Evolutionary conservation across 2,888 invertebrate genomes (phyloP).

Genomic region (Drosophila emarginata): DNA sequence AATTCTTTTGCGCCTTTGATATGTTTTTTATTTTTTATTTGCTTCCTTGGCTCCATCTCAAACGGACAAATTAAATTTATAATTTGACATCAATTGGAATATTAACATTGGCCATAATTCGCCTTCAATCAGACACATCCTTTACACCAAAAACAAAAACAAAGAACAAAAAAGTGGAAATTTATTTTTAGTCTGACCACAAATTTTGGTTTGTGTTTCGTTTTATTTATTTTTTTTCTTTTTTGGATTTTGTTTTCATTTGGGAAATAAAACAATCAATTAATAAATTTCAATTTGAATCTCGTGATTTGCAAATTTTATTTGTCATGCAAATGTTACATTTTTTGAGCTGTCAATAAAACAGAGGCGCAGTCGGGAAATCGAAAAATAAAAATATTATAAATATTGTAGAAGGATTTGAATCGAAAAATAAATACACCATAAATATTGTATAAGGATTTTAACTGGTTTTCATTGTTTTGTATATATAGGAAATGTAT

Average conservation of each 20-base stretch:
- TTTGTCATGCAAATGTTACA: constrained; percentile 64
- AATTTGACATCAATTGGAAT: constrained; percentile 80
- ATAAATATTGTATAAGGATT: too few species aligned
- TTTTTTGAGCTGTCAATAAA: neutral
- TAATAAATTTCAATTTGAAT: constrained; percentile 57
- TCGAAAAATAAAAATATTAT: neutral
- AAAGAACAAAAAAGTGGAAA: constrained; percentile 14
- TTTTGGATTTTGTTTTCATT: too few species aligned
- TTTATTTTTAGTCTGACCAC: constrained; percentile 40
- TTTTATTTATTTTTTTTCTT: constrained; percentile 35
- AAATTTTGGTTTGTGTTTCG: constrained; percentile 27
- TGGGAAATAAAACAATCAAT: constrained; percentile 54
- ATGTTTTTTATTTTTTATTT: too few species aligned
- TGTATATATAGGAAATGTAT: too few species aligned
- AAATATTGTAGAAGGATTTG: too few species aligned
- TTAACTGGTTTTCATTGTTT: too few species aligned
- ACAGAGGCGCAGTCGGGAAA: neutral
- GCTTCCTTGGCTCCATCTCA: too few species aligned
- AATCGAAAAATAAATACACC: too few species aligned
- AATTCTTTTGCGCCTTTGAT: neutral
- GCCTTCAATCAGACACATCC: neutral
- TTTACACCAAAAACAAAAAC: constrained; percentile 38
- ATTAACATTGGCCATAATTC: constrained; percentile 78
- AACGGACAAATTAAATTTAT: constrained; percentile 78
- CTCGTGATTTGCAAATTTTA: constrained; percentile 31